These are phyloP conservation scores for Pygathrix nemaeus DNA, from an alignment of 2,113 vertebrate species.

Conservation along the genomic window DNA sequence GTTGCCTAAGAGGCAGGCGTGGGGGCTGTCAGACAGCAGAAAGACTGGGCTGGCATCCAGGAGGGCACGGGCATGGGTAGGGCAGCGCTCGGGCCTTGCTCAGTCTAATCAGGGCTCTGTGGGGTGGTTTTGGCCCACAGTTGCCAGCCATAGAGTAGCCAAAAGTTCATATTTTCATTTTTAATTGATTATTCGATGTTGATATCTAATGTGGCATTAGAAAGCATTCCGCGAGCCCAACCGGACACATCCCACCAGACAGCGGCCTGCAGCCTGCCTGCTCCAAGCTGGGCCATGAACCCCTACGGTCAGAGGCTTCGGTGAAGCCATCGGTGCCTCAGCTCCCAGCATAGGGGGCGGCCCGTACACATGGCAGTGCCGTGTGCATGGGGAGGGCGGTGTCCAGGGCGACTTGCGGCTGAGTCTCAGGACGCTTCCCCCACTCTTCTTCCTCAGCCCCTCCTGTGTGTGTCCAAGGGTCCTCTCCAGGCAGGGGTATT, in stretches of 20 bases:
- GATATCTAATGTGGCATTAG: background rate
- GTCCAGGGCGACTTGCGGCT: background rate
- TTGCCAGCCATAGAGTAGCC: background rate
- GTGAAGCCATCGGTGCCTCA: background rate
- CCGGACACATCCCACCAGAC: background rate
- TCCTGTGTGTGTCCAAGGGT: background rate
- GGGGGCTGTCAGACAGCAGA: background rate
- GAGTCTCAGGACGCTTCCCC: background rate
- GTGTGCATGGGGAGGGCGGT: rapidly evolving
- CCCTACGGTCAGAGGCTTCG: background rate
- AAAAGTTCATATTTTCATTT: background rate
- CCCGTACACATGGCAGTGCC: background rate
- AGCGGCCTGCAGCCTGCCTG: background rate
- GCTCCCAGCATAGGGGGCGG: background rate
- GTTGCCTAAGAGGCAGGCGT: background rate
- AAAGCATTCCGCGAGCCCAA: background rate
- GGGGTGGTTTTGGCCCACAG: background rate
- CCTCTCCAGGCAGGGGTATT: background rate
- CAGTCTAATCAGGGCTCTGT: background rate
- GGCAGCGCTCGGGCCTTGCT: background rate
- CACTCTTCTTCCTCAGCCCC: background rate
- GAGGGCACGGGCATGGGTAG: background rate
- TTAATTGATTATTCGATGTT: background rate
- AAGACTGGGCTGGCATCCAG: background rate
- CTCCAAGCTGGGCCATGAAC: background rate